A percentile compares a stretch with the other conserved stretches of the same genome.
Conservation (phyloP, 2,797 vertebrate genomes). For the Notolepis coatsorum region DNA sequence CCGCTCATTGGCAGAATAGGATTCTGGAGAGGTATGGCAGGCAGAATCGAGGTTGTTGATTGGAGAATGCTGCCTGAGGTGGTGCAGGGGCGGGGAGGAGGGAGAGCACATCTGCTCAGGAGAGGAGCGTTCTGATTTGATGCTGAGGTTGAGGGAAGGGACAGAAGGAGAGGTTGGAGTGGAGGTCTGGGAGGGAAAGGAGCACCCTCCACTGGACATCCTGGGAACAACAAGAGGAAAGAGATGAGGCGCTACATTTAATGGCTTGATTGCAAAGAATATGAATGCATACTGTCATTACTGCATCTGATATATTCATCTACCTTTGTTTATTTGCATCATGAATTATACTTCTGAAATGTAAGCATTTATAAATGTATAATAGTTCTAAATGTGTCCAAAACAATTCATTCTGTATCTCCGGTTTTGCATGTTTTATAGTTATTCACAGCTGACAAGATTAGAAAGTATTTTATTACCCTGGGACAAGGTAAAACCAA, state of each 20-base stretch:
- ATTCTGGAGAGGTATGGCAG: conserved; percentile 58
- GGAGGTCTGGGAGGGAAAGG: conserved; percentile 75
- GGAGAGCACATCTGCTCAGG: conserved; percentile 83
- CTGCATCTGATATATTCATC: not conserved
- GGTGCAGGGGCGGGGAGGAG: conserved; percentile 72
- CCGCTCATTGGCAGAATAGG: conserved; percentile 63
- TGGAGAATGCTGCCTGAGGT: conserved; percentile 70
- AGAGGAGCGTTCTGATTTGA: conserved; percentile 92
- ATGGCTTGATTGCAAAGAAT: not conserved
- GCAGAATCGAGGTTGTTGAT: conserved; percentile 66
- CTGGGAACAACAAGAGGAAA: conserved; percentile 55
- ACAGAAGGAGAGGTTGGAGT: conserved; percentile 68
- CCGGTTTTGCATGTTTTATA: too few species aligned
- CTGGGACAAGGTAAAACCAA: too few species aligned
- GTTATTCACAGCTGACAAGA: too few species aligned
- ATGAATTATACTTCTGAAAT: not conserved
- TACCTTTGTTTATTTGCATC: not conserved
- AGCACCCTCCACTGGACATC: conserved; percentile 76
- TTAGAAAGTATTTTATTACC: too few species aligned
- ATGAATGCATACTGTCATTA: not conserved
- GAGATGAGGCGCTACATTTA: not conserved
- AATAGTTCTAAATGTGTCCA: not conserved
- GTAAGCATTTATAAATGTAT: not conserved
- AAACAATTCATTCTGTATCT: too few species aligned
- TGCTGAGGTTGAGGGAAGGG: conserved; percentile 81